phyloP scores from a whole-genome alignment of 2,888 invertebrate genomes.

The Calliscelio sp. region DNA sequence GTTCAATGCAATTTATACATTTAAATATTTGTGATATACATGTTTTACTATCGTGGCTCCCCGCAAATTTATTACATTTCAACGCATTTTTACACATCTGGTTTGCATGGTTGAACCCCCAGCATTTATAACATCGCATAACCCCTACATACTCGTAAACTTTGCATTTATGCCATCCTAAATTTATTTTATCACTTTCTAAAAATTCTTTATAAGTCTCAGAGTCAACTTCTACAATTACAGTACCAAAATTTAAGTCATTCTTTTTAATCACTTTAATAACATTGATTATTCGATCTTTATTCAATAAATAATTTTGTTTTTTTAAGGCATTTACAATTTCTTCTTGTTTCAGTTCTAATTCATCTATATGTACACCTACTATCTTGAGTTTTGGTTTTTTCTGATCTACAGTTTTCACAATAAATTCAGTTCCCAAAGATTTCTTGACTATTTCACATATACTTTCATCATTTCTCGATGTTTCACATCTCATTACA shows the following conservation, averaged over 20 bases:
- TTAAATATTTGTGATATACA: not conserved
- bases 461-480: too few relatives aligned
- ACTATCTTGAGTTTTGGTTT: conserved; percentile 27
- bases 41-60: not conserved
- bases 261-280: too few relatives aligned
- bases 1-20: conserved; percentile 18
- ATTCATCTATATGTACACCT: conserved; percentile 5
- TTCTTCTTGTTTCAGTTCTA: not conserved
- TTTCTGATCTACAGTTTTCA: not conserved
- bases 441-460: not conserved
- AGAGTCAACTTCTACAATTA: not conserved
- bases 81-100: not conserved
- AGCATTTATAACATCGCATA: not conserved
- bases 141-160: not conserved
- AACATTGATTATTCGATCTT: too few relatives aligned
- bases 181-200: not conserved
- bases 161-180: not conserved
- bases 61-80: not conserved
- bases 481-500: too few relatives aligned
- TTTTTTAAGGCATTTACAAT: conserved; percentile 5
- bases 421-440: not conserved
- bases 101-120: not conserved
- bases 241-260: not conserved
- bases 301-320: conserved; percentile 3
- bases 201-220: not conserved